Conservation (phyloP, 2,888 invertebrate genomes). For the Hypena proboscidalis region DNA sequence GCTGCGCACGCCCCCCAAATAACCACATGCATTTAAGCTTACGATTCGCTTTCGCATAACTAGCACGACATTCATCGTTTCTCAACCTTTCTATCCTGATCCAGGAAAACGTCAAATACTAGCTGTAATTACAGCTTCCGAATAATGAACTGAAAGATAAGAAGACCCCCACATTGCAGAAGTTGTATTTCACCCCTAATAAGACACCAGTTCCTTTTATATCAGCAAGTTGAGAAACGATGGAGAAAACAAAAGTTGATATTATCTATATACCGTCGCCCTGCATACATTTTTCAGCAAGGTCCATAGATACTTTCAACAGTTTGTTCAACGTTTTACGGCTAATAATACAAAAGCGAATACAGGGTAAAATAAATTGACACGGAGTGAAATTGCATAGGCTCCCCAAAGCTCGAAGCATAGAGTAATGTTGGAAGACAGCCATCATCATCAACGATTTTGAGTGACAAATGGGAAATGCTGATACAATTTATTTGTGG, state of each 20-base stretch:
- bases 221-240: conserved; percentile 13
- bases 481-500: no score
- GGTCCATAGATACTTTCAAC: conserved; percentile 1
- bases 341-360: conserved; percentile 45
- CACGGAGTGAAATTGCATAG: conserved; percentile 16
- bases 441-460: no score
- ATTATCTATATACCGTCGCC: background rate
- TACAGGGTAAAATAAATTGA: conserved; percentile 18
- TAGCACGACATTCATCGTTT: conserved; percentile 19
- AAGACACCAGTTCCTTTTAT: no score
- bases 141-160: no score
- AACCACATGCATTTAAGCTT: conserved; percentile 45
- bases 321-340: background rate
- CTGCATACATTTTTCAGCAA: background rate
- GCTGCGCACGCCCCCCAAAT: conserved; percentile 60
- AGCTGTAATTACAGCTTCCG: background rate
- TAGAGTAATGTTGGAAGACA: no score
- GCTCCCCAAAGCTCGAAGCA: background rate
- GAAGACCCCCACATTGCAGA: no score
- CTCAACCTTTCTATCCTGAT: conserved; percentile 1
- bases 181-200: no score
- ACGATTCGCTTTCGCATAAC: conserved; percentile 37
- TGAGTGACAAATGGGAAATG: no score
- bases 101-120: background rate
- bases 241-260: conserved; percentile 1